A percentile compares a stretch with the other conserved stretches of the same genome.
phyloP scores from a whole-genome alignment of 2,113 vertebrate genomes.

The Ophiodon elongatus region DNA sequence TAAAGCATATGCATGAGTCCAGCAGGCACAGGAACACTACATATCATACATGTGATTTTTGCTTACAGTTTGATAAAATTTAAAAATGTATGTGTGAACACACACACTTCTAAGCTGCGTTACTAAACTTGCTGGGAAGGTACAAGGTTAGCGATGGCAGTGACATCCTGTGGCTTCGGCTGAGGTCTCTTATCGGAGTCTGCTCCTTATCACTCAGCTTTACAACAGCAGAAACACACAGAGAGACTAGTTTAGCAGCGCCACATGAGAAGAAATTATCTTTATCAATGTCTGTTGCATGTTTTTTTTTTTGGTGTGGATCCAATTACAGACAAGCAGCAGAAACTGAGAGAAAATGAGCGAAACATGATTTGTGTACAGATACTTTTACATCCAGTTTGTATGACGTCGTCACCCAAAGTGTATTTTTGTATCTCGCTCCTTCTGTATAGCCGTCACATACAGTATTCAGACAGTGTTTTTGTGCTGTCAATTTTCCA shows the following conservation, averaged over 20 bases:
- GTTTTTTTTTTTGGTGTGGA: constrained; percentile 4
- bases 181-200: constrained; percentile 74
- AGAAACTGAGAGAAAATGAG: constrained; percentile 21
- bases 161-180: constrained; percentile 60
- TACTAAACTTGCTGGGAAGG: constrained; percentile 50
- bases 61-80: constrained; percentile 41
- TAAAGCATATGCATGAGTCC: constrained; percentile 7
- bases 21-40: constrained; percentile 9
- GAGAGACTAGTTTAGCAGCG: constrained; percentile 52
- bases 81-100: constrained; percentile 1
- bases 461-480: background rate
- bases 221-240: constrained; percentile 65
- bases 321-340: constrained; percentile 32
- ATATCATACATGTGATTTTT: constrained; percentile 8
- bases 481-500: background rate
- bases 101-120: constrained; percentile 17
- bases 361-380: constrained; percentile 13
- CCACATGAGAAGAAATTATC: constrained; percentile 66
- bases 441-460: background rate
- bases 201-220: constrained; percentile 75
- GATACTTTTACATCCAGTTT: background rate
- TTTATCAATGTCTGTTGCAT: constrained; percentile 61
- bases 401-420: too few relatives aligned
- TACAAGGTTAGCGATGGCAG: constrained; percentile 53
- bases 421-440: background rate